These are phyloP conservation scores for Cyanistes caeruleus DNA, from an alignment of 2,113 vertebrate species.

Conservation along the genomic window DNA sequence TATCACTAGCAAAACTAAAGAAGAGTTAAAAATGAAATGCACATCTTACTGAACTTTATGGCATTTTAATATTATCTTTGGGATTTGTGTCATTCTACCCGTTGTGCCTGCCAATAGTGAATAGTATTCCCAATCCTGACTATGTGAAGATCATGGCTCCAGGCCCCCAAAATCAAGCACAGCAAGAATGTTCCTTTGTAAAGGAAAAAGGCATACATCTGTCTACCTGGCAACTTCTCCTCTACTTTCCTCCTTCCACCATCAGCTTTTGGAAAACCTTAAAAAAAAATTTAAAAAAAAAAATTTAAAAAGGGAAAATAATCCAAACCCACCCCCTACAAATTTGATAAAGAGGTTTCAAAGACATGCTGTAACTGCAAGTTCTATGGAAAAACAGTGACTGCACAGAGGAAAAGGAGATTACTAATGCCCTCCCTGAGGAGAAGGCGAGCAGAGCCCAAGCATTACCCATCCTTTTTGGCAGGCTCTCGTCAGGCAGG, in stretches of 20 bases:
- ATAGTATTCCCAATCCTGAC: conserved; percentile 29
- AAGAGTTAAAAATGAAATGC: conserved; percentile 62
- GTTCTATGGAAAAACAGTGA: conserved; percentile 39
- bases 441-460: conserved; percentile 26
- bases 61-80: conserved; percentile 53
- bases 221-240: neutral
- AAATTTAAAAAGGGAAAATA: no score
- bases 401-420: neutral
- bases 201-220: neutral
- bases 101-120: conserved; percentile 30
- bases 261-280: neutral
- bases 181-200: neutral
- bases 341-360: neutral
- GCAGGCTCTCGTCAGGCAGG: neutral
- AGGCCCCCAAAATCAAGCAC: conserved; percentile 12
- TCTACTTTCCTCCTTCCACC: neutral
- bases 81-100: conserved; percentile 63
- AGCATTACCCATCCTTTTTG: conserved; percentile 52
- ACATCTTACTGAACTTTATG: conserved; percentile 40
- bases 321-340: neutral
- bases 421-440: conserved; percentile 58
- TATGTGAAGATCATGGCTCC: conserved; percentile 15
- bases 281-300: neutral
- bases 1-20: neutral
- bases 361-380: neutral